Conservation (phyloP, 2,113 vertebrate genomes). For the Garra rufa region DNA sequence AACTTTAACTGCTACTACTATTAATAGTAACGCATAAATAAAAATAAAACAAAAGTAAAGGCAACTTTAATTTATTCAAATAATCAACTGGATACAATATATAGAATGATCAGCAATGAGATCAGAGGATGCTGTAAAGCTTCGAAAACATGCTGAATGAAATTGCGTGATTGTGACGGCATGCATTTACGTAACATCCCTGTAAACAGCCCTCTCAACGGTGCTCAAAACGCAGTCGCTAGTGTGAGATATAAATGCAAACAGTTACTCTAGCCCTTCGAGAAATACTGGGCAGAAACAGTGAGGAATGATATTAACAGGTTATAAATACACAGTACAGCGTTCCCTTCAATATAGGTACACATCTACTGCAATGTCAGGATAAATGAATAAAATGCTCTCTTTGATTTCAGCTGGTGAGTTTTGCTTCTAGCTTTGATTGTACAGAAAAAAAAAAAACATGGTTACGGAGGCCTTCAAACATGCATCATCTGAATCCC, state of each 20-base stretch:
- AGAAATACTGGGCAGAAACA: constrained; percentile 49
- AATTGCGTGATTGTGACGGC: constrained; percentile 65
- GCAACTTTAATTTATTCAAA: constrained; percentile 75
- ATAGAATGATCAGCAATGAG: constrained; percentile 62
- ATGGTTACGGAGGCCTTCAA: background rate
- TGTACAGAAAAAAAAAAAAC: background rate
- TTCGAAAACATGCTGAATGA: constrained; percentile 68
- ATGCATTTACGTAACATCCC: constrained; percentile 66
- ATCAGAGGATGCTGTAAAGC: constrained; percentile 55
- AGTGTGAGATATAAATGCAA: constrained; percentile 52
- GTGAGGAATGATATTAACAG: constrained; percentile 58
- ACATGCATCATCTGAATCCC: background rate
- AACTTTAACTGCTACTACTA: background rate
- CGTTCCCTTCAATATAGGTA: constrained; percentile 42
- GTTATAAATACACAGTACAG: constrained; percentile 64
- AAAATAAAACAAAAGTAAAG: constrained; percentile 58
- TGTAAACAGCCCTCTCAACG: constrained; percentile 60
- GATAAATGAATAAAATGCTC: constrained; percentile 4
- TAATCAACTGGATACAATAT: constrained; percentile 73
- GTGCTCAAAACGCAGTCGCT: constrained; percentile 47
- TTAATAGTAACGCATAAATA: background rate
- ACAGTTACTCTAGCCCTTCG: constrained; percentile 53
- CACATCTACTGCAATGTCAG: constrained; percentile 31
- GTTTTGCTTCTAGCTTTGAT: constrained; percentile 1
- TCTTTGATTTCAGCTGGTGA: background rate